Evolutionary conservation across 1,140 invertebrate species (phyloP), one percentile per base, ranked within the genome.

Genomic region (Drosophila lowei): DNA sequence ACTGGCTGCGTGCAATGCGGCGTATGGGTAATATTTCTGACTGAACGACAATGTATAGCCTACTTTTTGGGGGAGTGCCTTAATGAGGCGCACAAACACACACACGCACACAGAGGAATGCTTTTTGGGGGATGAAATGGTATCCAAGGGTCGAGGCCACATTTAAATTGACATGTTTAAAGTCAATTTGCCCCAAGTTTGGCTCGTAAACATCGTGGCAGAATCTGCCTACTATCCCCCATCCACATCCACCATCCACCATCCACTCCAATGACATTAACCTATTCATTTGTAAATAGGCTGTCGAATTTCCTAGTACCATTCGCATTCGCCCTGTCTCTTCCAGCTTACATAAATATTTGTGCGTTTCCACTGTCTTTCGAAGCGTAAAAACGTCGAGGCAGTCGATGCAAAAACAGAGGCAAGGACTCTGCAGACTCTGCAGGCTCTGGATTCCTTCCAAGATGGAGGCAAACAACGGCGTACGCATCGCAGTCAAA

Each of bases 211-310:
- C 80, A 80, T 70, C 62, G 16, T 47, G 18, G 6, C 21, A n/a
- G 41, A 60, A 48, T 34, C 42, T 42, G 61, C 44, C 44, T 9
- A 41, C 42, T 6, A 8, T 9, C 9, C 9, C 11, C 44, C 18
- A 16, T 25, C 30, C 28, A 9, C 30, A 11, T n/a, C 42, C 6
- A 23, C 46, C 23, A 9, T 9, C 8, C 30, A 9, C 8, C 30
- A 34, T 38, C 34, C 34, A 38, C 34, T 38, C 55, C 11, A 58
- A 55, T 62, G 83, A 83, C 83, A 85, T 88, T 86, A 86, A 86
- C 83, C 83, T 86, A 88, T 88, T 86, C 83, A 88, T 86, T 86
- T 86, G 83, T 88, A 88, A 86, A 86, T 83, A 74, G 83, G 74
- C 83, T 86, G 83, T 86, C 83, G 83, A 86, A 88, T 88, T 88